Conservation (phyloP, 2,888 invertebrate species). For the Odontocolon sp. region DNA sequence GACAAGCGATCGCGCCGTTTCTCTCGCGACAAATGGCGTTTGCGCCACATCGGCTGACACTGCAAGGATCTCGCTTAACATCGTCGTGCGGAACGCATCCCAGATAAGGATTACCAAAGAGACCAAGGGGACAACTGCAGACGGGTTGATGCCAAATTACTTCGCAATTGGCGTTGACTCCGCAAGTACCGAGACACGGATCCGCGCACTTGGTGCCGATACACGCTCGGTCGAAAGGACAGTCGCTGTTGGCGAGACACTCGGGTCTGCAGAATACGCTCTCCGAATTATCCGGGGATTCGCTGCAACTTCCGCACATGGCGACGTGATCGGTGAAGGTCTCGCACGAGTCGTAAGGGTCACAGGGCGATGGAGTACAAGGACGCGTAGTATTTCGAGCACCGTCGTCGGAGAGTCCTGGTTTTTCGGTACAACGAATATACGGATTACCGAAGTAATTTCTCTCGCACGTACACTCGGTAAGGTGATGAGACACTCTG, state of each 20-base stretch:
- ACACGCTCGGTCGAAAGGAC: constrained; percentile 89
- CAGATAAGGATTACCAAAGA: constrained; percentile 89
- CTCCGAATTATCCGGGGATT: constrained; percentile 85
- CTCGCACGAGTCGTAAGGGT: constrained; percentile 86
- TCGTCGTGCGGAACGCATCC: constrained; percentile 88
- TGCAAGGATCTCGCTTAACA: constrained; percentile 85
- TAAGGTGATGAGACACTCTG: constrained; percentile 89
- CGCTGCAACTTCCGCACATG: constrained; percentile 90
- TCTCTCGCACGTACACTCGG: constrained; percentile 90
- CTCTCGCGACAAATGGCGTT: constrained; percentile 90
- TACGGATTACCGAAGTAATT: constrained; percentile 92
- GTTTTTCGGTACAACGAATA: constrained; percentile 86
- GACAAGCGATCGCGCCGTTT: constrained; percentile 86
- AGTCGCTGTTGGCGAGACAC: constrained; percentile 91
- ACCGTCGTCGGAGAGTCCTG: constrained; percentile 64
- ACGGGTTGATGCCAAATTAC: constrained; percentile 90
- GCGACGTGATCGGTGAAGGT: constrained; percentile 89
- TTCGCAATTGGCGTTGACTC: constrained; percentile 89
- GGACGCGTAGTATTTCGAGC: constrained; percentile 85
- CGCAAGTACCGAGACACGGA: constrained; percentile 88
- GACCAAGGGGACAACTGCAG: constrained; percentile 90
- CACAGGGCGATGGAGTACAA: constrained; percentile 91
- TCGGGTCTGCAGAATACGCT: constrained; percentile 91
- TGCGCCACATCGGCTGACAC: constrained; percentile 89
- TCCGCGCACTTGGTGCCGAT: constrained; percentile 86